phyloP scores from a whole-genome alignment of 1,140 invertebrate species.

The Pogonomyrmex barbatus region DNA sequence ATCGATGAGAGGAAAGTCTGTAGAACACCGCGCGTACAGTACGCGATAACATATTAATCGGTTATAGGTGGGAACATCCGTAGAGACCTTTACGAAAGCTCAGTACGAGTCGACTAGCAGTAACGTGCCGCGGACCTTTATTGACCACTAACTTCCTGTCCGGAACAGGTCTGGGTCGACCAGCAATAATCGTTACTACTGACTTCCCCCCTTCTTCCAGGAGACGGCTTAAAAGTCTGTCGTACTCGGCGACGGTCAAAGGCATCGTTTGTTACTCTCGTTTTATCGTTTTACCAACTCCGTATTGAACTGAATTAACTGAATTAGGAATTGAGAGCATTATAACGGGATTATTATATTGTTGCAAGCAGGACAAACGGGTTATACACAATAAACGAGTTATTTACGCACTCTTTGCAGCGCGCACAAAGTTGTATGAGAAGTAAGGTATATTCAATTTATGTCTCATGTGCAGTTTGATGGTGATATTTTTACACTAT shows the following conservation, averaged over 20 bases:
- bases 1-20: conserved; percentile 24
- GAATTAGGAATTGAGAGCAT: conserved; percentile 29
- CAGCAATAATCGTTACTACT: conserved; percentile 81
- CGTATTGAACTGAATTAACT: conserved; percentile 18
- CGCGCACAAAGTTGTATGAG: neutral
- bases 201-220: conserved; percentile 69
- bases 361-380: conserved; percentile 2
- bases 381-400: conserved; percentile 14
- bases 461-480: neutral
- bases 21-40: conserved; percentile 32
- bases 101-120: conserved; percentile 69
- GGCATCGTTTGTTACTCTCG: conserved; percentile 5
- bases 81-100: conserved; percentile 53
- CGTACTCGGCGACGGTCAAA: conserved; percentile 9
- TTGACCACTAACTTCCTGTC: conserved; percentile 79
- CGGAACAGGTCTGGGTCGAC: conserved; percentile 69
- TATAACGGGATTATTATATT: conserved; percentile 27
- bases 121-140: conserved; percentile 79
- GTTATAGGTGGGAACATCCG: conserved; percentile 66
- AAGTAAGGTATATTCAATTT: neutral
- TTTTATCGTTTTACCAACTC: conserved; percentile 42
- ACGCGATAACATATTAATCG: conserved; percentile 78
- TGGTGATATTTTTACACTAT: neutral
- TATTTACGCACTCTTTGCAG: neutral
- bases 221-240: conserved; percentile 78